These are phyloP conservation scores for Mesocricetus auratus DNA, from an alignment of 2,113 vertebrate species.

Conservation along the genomic window DNA sequence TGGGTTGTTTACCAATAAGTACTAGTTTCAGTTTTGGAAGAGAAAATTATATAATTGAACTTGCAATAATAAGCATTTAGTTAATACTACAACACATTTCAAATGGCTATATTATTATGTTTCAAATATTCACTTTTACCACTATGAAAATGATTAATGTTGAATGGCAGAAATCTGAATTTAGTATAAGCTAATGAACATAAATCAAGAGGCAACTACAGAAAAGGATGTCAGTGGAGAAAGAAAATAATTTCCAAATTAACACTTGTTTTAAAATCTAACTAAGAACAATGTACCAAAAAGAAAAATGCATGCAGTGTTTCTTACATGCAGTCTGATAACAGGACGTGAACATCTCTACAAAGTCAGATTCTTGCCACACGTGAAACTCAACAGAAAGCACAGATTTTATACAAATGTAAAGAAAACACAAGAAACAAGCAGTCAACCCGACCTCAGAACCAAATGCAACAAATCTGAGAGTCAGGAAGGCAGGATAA, in stretches of 20 bases:
- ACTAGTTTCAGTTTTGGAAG: background rate
- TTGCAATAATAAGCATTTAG: background rate
- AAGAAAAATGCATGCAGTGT: background rate
- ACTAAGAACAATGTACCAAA: background rate
- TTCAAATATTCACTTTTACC: background rate
- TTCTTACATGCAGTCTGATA: background rate
- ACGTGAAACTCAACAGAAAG: background rate
- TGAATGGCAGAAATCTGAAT: background rate
- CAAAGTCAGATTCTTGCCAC: background rate
- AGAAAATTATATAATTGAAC: background rate
- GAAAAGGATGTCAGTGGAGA: background rate
- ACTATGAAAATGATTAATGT: background rate
- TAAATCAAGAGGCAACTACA: background rate
- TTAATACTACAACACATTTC: background rate
- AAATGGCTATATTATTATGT: background rate
- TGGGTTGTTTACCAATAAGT: background rate
- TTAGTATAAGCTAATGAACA: constrained; percentile 15
- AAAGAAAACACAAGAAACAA: background rate
- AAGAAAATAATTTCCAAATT: background rate
- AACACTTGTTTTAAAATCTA: background rate
- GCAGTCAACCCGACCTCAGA: background rate
- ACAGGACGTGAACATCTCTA: background rate
- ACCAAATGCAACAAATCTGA: background rate
- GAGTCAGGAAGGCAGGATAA: background rate
- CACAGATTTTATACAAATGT: background rate